These are phyloP conservation scores for Eudyptes chrysolophus DNA, from an alignment of 2,113 vertebrate genomes.

Conservation along the genomic window DNA sequence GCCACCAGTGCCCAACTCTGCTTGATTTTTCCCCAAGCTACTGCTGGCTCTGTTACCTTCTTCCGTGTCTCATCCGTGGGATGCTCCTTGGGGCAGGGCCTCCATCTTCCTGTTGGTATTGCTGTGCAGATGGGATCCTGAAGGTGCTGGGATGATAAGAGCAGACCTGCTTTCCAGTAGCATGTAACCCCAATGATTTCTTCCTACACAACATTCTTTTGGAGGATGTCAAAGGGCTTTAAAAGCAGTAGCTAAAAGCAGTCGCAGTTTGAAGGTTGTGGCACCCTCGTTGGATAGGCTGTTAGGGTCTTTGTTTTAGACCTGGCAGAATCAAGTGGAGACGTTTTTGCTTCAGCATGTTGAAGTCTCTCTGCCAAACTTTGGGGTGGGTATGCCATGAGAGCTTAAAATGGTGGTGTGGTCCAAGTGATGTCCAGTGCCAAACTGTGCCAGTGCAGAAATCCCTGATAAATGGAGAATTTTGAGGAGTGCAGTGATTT, in stretches of 20 bases:
- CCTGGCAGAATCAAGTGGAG: not conserved
- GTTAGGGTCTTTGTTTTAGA: not conserved
- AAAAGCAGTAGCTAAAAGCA: not conserved
- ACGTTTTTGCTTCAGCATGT: not conserved
- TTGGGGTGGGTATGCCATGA: not conserved
- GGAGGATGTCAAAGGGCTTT: not conserved
- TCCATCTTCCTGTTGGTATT: not conserved
- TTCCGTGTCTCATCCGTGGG: accelerated
- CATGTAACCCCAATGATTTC: not conserved
- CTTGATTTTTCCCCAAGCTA: not conserved
- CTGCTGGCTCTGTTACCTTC: not conserved
- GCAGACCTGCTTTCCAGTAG: not conserved
- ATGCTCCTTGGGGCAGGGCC: not conserved
- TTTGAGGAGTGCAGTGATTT: not conserved
- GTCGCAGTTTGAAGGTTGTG: not conserved
- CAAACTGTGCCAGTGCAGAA: not conserved
- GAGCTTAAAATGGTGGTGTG: not conserved
- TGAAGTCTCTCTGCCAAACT: not conserved
- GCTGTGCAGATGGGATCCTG: not conserved
- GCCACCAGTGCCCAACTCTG: not conserved
- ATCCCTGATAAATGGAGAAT: not conserved
- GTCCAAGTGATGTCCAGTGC: not conserved
- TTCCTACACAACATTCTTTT: not conserved
- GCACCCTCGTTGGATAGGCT: not conserved
- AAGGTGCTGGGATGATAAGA: not conserved